Percentiles rank a stretch among this genome's conserved stretches.
These are phyloP conservation scores for Crepidodera aurea DNA, from an alignment of 2,888 invertebrate genomes.

Conservation along the genomic window DNA sequence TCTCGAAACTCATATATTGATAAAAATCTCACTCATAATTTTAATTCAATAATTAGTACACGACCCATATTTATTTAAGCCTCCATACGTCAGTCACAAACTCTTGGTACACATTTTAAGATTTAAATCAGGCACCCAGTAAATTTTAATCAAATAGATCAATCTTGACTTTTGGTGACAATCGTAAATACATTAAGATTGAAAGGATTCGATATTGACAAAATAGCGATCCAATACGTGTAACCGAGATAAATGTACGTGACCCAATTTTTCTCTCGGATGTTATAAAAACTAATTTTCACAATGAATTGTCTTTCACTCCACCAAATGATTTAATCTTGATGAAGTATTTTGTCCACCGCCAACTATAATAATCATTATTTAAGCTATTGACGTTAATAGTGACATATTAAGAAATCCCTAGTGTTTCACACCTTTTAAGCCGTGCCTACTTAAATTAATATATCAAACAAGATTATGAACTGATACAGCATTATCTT, in stretches of 20 bases:
- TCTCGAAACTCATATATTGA: too few relatives aligned
- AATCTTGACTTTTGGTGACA: too few relatives aligned
- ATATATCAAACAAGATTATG: slow-evolving; percentile 8
- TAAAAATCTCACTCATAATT: too few relatives aligned
- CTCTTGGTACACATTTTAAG: too few relatives aligned
- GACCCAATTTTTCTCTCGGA: not conserved
- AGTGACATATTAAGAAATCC: slow-evolving; percentile 1
- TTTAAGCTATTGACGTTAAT: not conserved
- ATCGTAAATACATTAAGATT: too few relatives aligned
- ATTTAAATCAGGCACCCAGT: too few relatives aligned
- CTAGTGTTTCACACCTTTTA: slow-evolving; percentile 3
- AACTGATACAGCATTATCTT: slow-evolving; percentile 7
- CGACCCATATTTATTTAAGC: too few relatives aligned
- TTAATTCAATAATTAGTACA: too few relatives aligned
- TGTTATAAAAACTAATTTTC: not conserved
- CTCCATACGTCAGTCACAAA: too few relatives aligned
- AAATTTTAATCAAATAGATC: too few relatives aligned
- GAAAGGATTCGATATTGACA: not conserved
- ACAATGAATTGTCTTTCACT: not conserved
- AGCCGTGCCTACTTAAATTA: not conserved
- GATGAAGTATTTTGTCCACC: not conserved
- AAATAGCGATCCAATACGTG: not conserved
- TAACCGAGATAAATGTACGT: not conserved
- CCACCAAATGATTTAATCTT: not conserved
- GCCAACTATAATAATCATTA: not conserved